Percentiles rank a stretch among this genome's conserved stretches.
These are phyloP conservation scores for Pyrrhura leucotis DNA, from an alignment of 2,797 vertebrate genomes.

Conservation along the genomic window DNA sequence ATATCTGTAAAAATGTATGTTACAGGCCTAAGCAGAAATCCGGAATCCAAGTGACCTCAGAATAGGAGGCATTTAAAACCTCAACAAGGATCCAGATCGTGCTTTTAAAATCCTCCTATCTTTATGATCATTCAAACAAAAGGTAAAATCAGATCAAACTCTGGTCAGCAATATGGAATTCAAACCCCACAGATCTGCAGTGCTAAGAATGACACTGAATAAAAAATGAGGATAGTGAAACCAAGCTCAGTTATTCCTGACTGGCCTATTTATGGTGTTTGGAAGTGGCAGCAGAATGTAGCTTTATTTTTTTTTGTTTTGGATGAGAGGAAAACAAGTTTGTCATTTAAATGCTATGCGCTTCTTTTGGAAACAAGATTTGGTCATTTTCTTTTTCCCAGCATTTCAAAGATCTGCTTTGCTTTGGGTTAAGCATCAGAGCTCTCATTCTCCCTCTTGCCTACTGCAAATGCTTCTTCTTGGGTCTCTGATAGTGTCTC, in stretches of 20 bases:
- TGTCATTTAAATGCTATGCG: neutral
- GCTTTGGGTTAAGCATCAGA: neutral
- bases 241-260: neutral
- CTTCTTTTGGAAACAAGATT: neutral
- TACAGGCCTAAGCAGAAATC: conserved; percentile 11
- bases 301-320: neutral
- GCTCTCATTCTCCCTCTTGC: neutral
- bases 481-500: neutral
- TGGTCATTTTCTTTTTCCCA: neutral
- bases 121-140: neutral
- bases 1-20: conserved; percentile 1
- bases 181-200: neutral
- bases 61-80: conserved; percentile 7
- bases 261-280: neutral
- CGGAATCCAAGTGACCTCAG: conserved; percentile 11
- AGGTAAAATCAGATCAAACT: neutral
- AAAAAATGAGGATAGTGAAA: neutral
- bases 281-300: neutral
- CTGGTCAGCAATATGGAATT: neutral
- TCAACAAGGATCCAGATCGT: neutral
- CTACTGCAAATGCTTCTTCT: neutral
- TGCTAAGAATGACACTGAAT: neutral
- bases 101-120: neutral
- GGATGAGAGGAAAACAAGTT: neutral
- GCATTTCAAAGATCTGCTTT: conserved; percentile 11